Evolutionary conservation across 2,888 invertebrate species (phyloP), one percentile per base, ranked within the genome.

Genomic region (Agrotis segetum): DNA sequence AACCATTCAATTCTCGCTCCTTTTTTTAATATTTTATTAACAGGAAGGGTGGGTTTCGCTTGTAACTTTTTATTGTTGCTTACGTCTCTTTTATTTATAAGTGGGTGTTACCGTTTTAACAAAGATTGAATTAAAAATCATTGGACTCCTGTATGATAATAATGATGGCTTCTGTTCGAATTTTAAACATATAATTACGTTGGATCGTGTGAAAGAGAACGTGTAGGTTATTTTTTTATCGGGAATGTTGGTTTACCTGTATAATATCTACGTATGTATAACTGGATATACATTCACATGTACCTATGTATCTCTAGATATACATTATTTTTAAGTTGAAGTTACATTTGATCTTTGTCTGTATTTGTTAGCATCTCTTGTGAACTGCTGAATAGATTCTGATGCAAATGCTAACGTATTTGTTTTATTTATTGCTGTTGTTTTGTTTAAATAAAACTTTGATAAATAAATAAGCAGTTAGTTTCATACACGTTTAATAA

Each of bases 31-130:
- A 64, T 53, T 17, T 71, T 24, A 66, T 56, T 82, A 61, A 60
- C 67, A 58, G 47, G 87, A 88, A 84, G 79, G 84, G 67, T 74
- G 63, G 44, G 67, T 81, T 82, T 89, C 21, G 83, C 73, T 72
- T 86, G 73, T 49, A 65, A 65, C 34, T 58, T 72, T 67, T 75
- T 71, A 34, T 6, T 60, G 67, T 72, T 62, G 71, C 71, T 86
- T 89, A 85, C 62, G 68, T 14, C 81, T 67, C 82, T 87, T 73
- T 80, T 44, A 44, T 50, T 70, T 71, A 61, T 63, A 59, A 66
- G 80, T 83, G 84, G 86, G 88, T 85, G 88, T 88, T 86, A 88
- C 88, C 86, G 88, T 88, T 88, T 88, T 87, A 89, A 88, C 85
- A 85, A 87, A 86, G 77, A 83, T 75, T 74, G 68, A 85, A 88